Evolutionary conservation across 1,140 invertebrate species (phyloP), one percentile per base, ranked within the genome.

Genomic region (Sycophaga agraensis): DNA sequence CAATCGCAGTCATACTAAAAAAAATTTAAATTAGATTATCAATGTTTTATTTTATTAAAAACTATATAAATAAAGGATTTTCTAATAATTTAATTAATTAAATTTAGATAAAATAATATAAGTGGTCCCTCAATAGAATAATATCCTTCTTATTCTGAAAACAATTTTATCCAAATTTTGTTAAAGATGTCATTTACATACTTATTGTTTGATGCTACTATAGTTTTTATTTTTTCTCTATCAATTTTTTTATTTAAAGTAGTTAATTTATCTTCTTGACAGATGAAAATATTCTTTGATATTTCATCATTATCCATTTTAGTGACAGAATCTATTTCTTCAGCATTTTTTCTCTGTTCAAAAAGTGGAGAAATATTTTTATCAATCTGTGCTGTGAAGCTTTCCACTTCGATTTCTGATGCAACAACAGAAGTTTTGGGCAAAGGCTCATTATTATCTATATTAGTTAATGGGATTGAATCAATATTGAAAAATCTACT

Each of bases 321-420:
- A 16, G 5, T n/a, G n/a, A n/a, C n/a, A n/a, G n/a, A n/a, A n/a
- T n/a, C n/a, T n/a, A n/a, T n/a, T n/a, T n/a, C n/a, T n/a, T n/a
- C n/a, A n/a, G n/a, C n/a, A n/a, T n/a, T n/a, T n/a, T n/a, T n/a
- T n/a, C n/a, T n/a, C n/a, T n/a, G 19, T 50, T 50, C 57, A 35
- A 63, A 40, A 50, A 49, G 57, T 24, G 60, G 53, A 4, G 45
- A 50, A 22, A 63, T 24, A 34, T 53, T 37, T 17, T 24, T 50
- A 4, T 24, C 51, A n/a, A 35, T 49, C 1, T 55, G n/a, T 14
- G 42, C 31, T 0, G 48, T 37, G n/a, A 31, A 55, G 49, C 42
- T 37, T 8, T 63, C 53, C 9, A 57, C 21, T 31, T 50, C 53
- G 28, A 57, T 63, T 57, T 63, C 60, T 26, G 34, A 53, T 22